Percentiles rank a stretch among this genome's conserved stretches.
phyloP scores from a whole-genome alignment of 1,140 invertebrate genomes.

The Aphidius gifuensis region DNA sequence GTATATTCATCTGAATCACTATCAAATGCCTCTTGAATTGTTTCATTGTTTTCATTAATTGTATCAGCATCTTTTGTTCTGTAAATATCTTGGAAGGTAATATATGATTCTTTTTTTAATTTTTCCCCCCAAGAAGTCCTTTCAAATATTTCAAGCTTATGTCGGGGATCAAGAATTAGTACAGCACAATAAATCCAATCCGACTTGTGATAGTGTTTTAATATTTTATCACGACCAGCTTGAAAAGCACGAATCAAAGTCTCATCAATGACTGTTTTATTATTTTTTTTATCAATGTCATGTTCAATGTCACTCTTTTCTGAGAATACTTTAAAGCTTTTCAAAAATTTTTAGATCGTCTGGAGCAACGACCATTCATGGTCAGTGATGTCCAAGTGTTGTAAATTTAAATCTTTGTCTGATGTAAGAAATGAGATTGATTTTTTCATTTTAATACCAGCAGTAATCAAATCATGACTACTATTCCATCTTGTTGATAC shows the following conservation, averaged over 20 bases:
- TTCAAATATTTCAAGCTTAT: constrained; percentile 44
- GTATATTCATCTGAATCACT: no score
- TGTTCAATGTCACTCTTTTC: constrained; percentile 30
- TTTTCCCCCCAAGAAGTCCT: constrained; percentile 41
- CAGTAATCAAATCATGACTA: constrained; percentile 23
- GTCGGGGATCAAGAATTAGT: constrained; percentile 44
- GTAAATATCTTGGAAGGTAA: constrained; percentile 35
- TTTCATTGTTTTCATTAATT: background rate
- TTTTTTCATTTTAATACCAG: constrained; percentile 6
- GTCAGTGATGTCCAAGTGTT: constrained; percentile 2
- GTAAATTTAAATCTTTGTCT: constrained; percentile 6
- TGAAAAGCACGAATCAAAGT: constrained; percentile 19
- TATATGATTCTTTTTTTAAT: constrained; percentile 37
- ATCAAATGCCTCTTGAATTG: no score
- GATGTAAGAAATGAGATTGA: constrained; percentile 5
- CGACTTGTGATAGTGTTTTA: constrained; percentile 42
- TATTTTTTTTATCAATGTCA: constrained; percentile 10
- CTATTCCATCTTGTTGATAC: constrained; percentile 26
- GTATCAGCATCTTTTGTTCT: background rate
- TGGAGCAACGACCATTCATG: constrained; percentile 19
- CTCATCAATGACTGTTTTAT: constrained; percentile 11
- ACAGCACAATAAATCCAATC: constrained; percentile 45
- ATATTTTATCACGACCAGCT: constrained; percentile 41
- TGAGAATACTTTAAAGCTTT: constrained; percentile 15
- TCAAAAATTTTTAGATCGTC: constrained; percentile 14